phyloP scores from a whole-genome alignment of 2,888 invertebrate species.

The Drosophila hamatofila region DNA sequence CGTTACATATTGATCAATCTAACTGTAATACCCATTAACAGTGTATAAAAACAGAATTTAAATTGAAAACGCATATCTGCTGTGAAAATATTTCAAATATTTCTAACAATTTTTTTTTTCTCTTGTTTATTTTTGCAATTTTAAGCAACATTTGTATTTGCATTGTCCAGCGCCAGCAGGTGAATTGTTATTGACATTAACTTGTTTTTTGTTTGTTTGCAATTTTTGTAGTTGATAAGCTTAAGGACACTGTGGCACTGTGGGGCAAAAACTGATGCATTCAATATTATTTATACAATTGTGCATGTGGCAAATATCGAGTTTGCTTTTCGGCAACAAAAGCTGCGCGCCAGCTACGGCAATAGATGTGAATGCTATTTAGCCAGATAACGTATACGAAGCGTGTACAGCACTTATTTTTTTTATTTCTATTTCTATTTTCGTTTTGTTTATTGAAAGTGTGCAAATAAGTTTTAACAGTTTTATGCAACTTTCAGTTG shows the following conservation, averaged over 20 bases:
- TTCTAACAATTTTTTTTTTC: conserved; percentile 13
- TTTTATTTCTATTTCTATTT: background rate
- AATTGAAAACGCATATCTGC: conserved; percentile 22
- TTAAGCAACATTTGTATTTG: conserved; percentile 36
- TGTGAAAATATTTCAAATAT: conserved; percentile 33
- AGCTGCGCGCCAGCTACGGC: conserved; percentile 37
- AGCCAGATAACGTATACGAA: conserved; percentile 33
- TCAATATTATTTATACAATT: conserved; percentile 64
- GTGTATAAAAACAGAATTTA: conserved; percentile 10
- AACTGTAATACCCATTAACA: background rate
- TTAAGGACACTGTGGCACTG: conserved; percentile 74
- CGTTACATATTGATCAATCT: background rate
- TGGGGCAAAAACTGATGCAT: conserved; percentile 31
- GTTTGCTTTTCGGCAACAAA: conserved; percentile 68
- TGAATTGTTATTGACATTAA: conserved; percentile 60
- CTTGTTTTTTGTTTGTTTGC: conserved; percentile 53
- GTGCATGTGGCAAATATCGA: conserved; percentile 67
- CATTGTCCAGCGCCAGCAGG: conserved; percentile 37
- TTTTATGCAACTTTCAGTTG: conserved; percentile 7
- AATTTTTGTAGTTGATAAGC: conserved; percentile 67
- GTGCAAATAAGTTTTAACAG: conserved; percentile 4
- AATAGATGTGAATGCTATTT: conserved; percentile 20
- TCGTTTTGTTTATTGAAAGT: conserved; percentile 3
- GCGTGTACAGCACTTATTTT: conserved; percentile 11
- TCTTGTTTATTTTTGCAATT: conserved; percentile 17